A percentile compares a stretch with the other conserved stretches of the same genome.
These are phyloP conservation scores for Lampris incognitus DNA, from an alignment of 2,113 vertebrate species.

Conservation along the genomic window DNA sequence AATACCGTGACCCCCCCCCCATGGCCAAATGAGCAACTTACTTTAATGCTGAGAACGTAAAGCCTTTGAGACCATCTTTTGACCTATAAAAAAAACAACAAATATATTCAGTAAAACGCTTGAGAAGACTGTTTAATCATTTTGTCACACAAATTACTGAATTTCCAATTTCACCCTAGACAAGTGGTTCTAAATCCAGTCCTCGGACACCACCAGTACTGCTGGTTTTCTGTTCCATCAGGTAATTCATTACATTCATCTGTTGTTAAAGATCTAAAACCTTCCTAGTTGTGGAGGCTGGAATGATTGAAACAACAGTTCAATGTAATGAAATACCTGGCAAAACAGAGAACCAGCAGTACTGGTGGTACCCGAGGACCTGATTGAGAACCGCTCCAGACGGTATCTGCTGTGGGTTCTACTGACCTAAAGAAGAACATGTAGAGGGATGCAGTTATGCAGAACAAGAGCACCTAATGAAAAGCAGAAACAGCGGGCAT, in stretches of 20 bases:
- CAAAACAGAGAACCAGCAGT: too few species aligned
- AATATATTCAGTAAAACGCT: background rate
- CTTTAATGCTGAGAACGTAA: constrained; percentile 97
- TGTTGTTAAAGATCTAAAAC: too few species aligned
- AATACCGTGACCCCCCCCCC: too few species aligned
- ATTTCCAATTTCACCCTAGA: background rate
- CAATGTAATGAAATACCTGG: too few species aligned
- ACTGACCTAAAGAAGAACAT: constrained; percentile 85
- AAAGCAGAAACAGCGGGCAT: background rate
- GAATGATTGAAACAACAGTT: too few species aligned
- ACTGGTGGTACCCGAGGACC: too few species aligned
- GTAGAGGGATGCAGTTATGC: constrained; percentile 81
- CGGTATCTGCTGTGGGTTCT: background rate
- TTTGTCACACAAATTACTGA: background rate
- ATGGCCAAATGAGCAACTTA: constrained; percentile 77
- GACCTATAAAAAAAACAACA: constrained; percentile 82
- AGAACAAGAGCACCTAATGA: constrained; percentile 82
- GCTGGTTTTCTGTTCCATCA: too few species aligned
- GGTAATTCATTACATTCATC: too few species aligned
- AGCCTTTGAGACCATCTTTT: constrained; percentile 97
- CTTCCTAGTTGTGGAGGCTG: too few species aligned
- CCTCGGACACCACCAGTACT: too few species aligned
- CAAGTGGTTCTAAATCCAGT: too few species aligned
- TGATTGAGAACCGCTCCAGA: background rate
- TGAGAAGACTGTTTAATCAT: too few species aligned